These are phyloP conservation scores for Xestoiulus laeticollis DNA, from an alignment of 2,888 invertebrate genomes.

Conservation along the genomic window DNA sequence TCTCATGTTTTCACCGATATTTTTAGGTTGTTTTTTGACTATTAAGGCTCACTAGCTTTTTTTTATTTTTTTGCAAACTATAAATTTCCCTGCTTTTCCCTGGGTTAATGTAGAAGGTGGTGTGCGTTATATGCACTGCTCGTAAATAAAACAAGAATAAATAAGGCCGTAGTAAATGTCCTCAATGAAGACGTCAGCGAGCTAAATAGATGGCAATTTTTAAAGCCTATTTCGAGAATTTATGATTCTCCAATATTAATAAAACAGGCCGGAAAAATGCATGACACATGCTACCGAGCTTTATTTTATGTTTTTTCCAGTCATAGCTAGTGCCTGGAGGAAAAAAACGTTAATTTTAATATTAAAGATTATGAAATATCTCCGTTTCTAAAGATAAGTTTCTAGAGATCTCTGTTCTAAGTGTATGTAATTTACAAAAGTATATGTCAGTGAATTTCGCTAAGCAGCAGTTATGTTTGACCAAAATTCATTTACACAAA, in stretches of 20 bases:
- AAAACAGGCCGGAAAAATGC: not conserved
- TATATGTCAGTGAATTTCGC: too few relatives aligned
- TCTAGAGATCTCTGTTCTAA: too few relatives aligned
- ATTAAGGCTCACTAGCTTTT: not conserved
- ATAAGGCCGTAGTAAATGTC: not conserved
- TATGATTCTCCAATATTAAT: not conserved
- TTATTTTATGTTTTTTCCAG: not conserved
- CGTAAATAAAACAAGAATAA: slow-evolving; percentile 9
- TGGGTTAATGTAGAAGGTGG: not conserved
- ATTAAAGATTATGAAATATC: too few relatives aligned
- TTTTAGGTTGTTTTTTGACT: not conserved
- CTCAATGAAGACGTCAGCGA: slow-evolving; percentile 9
- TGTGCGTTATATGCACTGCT: not conserved
- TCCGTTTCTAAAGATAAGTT: too few relatives aligned
- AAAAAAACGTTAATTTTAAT: not conserved
- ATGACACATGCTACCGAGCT: not conserved
- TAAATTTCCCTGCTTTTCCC: not conserved
- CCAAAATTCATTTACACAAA: too few relatives aligned
- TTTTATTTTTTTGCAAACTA: not conserved
- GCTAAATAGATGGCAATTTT: slow-evolving; percentile 1
- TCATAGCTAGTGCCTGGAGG: not conserved
- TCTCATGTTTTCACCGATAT: not conserved
- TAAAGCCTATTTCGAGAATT: not conserved
- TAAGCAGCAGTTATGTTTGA: too few relatives aligned
- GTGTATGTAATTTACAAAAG: too few relatives aligned